Evolutionary conservation across 2,797 vertebrate genomes (phyloP).

Genomic region (Crocidura indochinensis): DNA sequence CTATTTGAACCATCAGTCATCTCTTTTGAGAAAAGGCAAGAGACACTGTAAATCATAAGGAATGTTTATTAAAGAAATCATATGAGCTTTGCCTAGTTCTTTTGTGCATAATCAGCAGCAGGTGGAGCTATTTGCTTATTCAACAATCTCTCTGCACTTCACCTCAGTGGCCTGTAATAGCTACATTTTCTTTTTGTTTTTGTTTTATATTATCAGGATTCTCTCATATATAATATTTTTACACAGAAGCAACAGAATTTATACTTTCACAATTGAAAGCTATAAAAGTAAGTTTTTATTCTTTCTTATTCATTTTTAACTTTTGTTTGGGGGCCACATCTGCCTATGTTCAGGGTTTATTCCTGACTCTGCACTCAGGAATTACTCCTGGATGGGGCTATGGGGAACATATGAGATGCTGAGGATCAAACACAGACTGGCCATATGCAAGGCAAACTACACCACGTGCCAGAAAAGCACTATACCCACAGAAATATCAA

Average conservation of each 20-base stretch:
- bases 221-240: background rate
- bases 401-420: too few species aligned
- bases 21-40: background rate
- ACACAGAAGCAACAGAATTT: background rate
- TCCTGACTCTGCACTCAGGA: too few species aligned
- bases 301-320: too few species aligned
- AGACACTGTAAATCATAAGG: background rate
- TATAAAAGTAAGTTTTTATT: slow-evolving; percentile 29
- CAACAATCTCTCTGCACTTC: rapidly evolving
- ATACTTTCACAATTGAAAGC: background rate
- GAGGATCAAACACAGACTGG: too few species aligned
- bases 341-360: too few species aligned
- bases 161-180: rapidly evolving
- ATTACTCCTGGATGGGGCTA: too few species aligned
- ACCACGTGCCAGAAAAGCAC: too few species aligned
- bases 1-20: background rate
- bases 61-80: background rate
- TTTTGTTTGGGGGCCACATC: too few species aligned
- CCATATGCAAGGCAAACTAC: too few species aligned
- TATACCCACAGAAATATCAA: too few species aligned
- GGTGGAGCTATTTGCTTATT: slow-evolving; percentile 85
- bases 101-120: slow-evolving; percentile 76
- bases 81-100: rapidly evolving
- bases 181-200: background rate
- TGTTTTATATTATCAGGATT: background rate